Base-by-base conservation (phyloP, 2,113 vertebrate species). In the Saccopteryx bilineata region DNA sequence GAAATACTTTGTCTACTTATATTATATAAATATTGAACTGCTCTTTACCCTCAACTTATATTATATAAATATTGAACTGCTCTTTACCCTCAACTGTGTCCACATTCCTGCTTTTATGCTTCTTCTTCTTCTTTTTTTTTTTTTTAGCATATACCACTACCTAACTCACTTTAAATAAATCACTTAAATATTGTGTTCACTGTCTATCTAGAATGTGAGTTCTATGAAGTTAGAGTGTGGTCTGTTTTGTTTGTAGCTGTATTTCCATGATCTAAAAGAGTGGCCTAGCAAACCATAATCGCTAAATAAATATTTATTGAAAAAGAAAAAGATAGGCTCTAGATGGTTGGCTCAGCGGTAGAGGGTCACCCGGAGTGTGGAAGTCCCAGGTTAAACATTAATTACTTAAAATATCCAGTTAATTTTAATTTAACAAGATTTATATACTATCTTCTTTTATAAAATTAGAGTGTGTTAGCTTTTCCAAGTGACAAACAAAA, bases 401-500 rank as follows among this genome's bases (percentile, higher is more conserved):
- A 18, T 75, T 33, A 46, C 18, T 56, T 31, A 7, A 54, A 33
- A 86, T 96, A 93, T 33, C 5, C 33, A 90, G 54, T 26, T 2
- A 50, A 2, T 92, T 85, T 97, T n/a, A 24, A 50, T 33, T 46
- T 10, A 81, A 46, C 10, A 52, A 7, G 7, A 75, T 65, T 26
- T 18, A 1, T 1, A 85, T 93, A 33, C 28, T 28, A 60, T 68
- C 52, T 48, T 95, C 33, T 1, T 28, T 33, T 93, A 63, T 66
- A 84, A 94, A 96, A 68, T 92, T 87, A 90, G 39, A 76, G 21
- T 15, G 80, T 79, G n/a, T 48, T 65, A 71, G 33, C 56, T 92
- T 82, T 90, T 78, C 33, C 31, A 90, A 76, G 24, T 74, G 93
- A 7, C 9, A 87, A 68, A 90, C 3, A 61, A 69, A 90, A 65